Evolutionary conservation across 2,888 invertebrate genomes (phyloP).

Genomic region (Idaea straminata): DNA sequence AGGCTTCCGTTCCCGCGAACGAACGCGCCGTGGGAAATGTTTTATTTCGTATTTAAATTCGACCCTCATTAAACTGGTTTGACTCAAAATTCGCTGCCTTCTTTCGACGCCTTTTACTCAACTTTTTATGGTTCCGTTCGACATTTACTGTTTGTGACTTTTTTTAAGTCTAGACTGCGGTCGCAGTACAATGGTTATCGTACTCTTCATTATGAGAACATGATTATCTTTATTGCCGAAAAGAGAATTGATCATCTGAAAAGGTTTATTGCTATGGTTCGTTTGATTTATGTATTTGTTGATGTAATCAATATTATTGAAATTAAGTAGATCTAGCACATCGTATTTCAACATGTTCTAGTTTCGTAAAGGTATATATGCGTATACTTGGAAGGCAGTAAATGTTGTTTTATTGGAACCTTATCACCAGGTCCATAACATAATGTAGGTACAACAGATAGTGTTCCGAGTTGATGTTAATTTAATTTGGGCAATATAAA

Average conservation of each 20-base stretch:
- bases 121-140: slow-evolving; percentile 79
- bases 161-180: slow-evolving; percentile 66
- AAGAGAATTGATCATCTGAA: slow-evolving; percentile 30
- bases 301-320: neutral
- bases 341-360: slow-evolving; percentile 1
- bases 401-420: slow-evolving; percentile 30
- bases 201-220: slow-evolving; percentile 52
- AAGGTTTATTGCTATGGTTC: slow-evolving; percentile 22
- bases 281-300: slow-evolving; percentile 15
- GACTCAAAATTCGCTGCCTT: slow-evolving; percentile 79
- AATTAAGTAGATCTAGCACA: neutral
- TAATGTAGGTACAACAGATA: slow-evolving; percentile 50
- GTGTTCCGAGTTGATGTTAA: slow-evolving; percentile 61
- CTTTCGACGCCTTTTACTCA: slow-evolving; percentile 80
- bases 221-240: slow-evolving; percentile 53
- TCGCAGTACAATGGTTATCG: slow-evolving; percentile 52
- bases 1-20: slow-evolving; percentile 78
- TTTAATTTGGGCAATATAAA: slow-evolving; percentile 69
- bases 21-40: slow-evolving; percentile 76
- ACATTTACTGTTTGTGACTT: slow-evolving; percentile 73
- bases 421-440: slow-evolving; percentile 39
- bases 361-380: neutral
- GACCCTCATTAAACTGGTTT: slow-evolving; percentile 81
- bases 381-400: slow-evolving; percentile 14
- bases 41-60: slow-evolving; percentile 79